A percentile compares a stretch with the other conserved stretches of the same genome.
These are phyloP conservation scores for Phytoseiulus persimilis DNA, from an alignment of 2,888 invertebrate species.

Conservation along the genomic window DNA sequence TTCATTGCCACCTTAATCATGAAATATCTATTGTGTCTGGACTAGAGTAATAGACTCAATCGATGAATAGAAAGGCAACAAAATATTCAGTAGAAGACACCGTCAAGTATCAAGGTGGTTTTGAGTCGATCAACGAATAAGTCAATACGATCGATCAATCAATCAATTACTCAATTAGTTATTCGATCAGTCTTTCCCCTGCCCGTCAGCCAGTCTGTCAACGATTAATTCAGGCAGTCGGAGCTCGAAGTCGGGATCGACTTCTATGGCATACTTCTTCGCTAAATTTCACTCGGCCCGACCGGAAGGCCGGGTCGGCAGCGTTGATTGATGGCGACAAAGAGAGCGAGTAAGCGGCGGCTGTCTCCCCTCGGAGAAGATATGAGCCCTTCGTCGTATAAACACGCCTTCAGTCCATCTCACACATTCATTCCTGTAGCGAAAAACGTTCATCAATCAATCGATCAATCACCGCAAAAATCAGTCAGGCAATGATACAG, in stretches of 20 bases:
- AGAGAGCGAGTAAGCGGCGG: background rate
- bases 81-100: background rate
- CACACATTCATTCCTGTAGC: background rate
- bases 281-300: background rate
- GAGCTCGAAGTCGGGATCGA: background rate
- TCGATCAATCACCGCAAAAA: background rate
- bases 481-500: background rate
- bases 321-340: background rate
- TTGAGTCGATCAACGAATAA: background rate
- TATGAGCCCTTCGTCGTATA: background rate
- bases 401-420: background rate
- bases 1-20: background rate
- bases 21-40: background rate
- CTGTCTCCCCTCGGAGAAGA: background rate
- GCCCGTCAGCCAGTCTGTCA: background rate
- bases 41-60: background rate
- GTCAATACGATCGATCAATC: background rate
- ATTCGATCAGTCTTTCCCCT: background rate
- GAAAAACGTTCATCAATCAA: conserved; percentile 9
- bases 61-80: background rate
- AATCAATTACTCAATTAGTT: background rate
- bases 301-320: background rate
- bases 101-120: background rate
- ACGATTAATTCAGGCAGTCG: background rate
- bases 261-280: background rate